Base-by-base conservation (phyloP, 1,140 invertebrate species). In the Macrotrachela quadricornifera region DNA sequence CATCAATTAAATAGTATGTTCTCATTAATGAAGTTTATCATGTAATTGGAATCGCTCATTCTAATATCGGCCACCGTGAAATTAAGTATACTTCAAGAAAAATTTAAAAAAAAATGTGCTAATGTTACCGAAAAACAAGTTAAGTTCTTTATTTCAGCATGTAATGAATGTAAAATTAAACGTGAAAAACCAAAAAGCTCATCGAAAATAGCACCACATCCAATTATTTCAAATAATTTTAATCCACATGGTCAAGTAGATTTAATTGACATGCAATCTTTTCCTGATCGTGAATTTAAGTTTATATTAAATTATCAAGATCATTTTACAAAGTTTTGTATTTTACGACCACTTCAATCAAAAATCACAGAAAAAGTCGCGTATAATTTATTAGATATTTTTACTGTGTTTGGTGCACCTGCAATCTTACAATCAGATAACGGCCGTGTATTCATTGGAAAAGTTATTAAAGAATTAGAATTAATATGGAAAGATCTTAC, bases 351-450 rank as follows among this genome's bases (percentile, higher is more conserved):
- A 36, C 40, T 54, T 14, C 47, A 49, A 54, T 17, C 21, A 11
- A 54, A 54, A 54, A 42, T 45, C 15, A 45, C 45, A 37, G 30
- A 14, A 30, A 37, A 46, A 36, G 51, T 50, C 6, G 49, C 49
- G n/a, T n/a, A 30, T n/a, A 14, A 52, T 12, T 48, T 56, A 37
- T 18, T 55, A 12, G 51, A 59, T 16, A 55, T 59, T 14, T 59
- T 59, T 44, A 30, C 49, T 15, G 1, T 54, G 1, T 50, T 61
- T 49, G 59, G 60, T 38, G 57, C 59, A 13, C 59, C 59, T 14
- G 9, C 18, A 17, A 60, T 61, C 43, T 40, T 61, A 13, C 60
- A 62, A 21, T 42, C 41, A 17, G 57, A 61, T 47, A 61, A 59
- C 49, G 57, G 60, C 11, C 14, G 18, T 15, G 57, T 61, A 48